Evolutionary conservation across 2,888 invertebrate species (phyloP).

Genomic region (Neoscelio sp.): DNA sequence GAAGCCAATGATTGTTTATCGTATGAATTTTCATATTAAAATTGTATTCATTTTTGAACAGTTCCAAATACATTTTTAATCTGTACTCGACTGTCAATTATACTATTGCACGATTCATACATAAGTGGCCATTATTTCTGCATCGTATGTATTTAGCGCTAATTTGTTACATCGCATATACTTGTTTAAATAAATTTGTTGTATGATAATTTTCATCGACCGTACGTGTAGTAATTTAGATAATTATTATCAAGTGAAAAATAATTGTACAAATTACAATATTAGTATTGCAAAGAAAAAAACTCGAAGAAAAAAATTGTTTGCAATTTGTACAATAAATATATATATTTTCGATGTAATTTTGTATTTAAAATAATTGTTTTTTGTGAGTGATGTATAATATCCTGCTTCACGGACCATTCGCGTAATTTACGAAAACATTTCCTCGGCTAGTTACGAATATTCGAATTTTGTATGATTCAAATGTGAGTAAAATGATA

Average conservation of each 20-base stretch:
- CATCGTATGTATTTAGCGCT: background rate
- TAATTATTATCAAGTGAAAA: too few species aligned
- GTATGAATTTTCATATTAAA: background rate
- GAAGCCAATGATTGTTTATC: slow-evolving; percentile 12
- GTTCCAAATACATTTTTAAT: slow-evolving; percentile 10
- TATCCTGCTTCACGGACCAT: background rate
- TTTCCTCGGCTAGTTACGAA: slow-evolving; percentile 3
- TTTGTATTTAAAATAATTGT: background rate
- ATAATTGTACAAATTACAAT: slow-evolving; percentile 9
- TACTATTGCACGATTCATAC: background rate
- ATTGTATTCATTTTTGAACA: background rate
- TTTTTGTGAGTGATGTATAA: background rate
- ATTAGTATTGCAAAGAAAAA: background rate
- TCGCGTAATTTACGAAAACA: background rate
- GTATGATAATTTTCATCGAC: background rate
- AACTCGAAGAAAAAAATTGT: background rate
- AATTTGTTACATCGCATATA: slow-evolving; percentile 7
- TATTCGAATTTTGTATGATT: slow-evolving; percentile 20
- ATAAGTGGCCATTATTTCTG: slow-evolving; percentile 5
- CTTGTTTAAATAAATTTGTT: background rate
- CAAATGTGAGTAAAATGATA: slow-evolving; percentile 1
- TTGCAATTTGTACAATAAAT: slow-evolving; percentile 2
- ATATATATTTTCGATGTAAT: background rate
- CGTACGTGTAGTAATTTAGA: background rate
- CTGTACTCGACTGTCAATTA: background rate